Conservation (phyloP, 2,113 vertebrate species). For the Shinisaurus crocodilurus region DNA sequence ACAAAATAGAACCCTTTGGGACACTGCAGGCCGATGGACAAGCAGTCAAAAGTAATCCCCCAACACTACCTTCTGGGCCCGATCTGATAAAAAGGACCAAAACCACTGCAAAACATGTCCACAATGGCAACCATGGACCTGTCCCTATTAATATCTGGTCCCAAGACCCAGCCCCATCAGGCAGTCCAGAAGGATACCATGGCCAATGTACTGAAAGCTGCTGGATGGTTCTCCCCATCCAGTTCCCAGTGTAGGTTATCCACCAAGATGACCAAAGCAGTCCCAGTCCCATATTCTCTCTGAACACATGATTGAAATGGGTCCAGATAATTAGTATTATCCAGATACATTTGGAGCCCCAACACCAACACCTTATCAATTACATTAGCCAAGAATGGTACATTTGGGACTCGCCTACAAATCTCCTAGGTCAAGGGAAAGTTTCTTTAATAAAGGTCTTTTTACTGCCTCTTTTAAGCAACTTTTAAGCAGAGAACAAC, state of each 20-base stretch:
- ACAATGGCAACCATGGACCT: too few species aligned
- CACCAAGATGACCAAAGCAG: not conserved
- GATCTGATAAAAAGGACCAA: not conserved
- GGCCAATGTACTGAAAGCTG: not conserved
- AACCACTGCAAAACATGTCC: not conserved
- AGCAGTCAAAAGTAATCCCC: not conserved
- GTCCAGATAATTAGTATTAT: not conserved
- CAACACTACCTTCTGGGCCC: not conserved
- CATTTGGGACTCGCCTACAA: too few species aligned
- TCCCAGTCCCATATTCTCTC: not conserved
- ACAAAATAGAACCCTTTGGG: not conserved
- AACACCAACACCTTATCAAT: too few species aligned
- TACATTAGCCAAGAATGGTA: too few species aligned
- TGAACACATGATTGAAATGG: not conserved
- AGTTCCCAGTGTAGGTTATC: not conserved
- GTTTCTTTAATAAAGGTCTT: too few species aligned
- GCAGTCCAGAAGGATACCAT: not conserved
- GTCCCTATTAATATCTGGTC: too few species aligned
- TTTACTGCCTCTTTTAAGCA: too few species aligned
- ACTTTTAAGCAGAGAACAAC: too few species aligned
- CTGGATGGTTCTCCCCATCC: not conserved
- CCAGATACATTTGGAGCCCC: too few species aligned
- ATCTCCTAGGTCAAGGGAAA: too few species aligned
- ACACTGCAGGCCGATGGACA: not conserved
- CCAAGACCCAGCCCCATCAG: too few species aligned